Evolutionary conservation across 2,797 vertebrate genomes (phyloP).

Genomic region (Paramormyrops hopkinsi): DNA sequence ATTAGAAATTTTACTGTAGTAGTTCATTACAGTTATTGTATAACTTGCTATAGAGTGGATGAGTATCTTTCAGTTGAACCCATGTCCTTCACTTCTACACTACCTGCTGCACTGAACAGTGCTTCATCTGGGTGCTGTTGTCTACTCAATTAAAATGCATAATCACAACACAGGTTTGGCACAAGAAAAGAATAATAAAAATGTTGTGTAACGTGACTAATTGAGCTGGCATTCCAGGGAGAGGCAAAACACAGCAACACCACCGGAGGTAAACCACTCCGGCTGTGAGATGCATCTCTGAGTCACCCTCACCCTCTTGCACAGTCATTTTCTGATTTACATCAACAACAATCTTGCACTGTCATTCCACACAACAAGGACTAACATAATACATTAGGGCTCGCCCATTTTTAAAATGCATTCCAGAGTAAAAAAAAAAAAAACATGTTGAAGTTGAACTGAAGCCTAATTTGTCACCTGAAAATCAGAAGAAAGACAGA

Average conservation of each 20-base stretch:
- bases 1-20: not conserved
- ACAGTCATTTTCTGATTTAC: not conserved
- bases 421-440: not conserved
- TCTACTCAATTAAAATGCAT: not conserved
- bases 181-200: not conserved
- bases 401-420: not conserved
- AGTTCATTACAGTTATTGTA: not conserved
- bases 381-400: not conserved
- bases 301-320: not conserved
- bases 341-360: not conserved
- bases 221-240: constrained; percentile 46
- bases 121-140: not conserved
- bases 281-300: not conserved
- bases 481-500: not conserved
- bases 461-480: not conserved
- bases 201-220: constrained; percentile 38
- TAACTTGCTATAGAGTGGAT: not conserved
- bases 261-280: not conserved
- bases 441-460: not conserved
- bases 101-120: not conserved
- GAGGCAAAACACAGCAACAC: constrained; percentile 2
- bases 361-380: not conserved
- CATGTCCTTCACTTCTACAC: not conserved
- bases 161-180: not conserved
- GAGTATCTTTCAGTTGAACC: not conserved